Evolutionary conservation across 2,113 vertebrate species (phyloP).

Genomic region (Apistogramma diplotaenia): DNA sequence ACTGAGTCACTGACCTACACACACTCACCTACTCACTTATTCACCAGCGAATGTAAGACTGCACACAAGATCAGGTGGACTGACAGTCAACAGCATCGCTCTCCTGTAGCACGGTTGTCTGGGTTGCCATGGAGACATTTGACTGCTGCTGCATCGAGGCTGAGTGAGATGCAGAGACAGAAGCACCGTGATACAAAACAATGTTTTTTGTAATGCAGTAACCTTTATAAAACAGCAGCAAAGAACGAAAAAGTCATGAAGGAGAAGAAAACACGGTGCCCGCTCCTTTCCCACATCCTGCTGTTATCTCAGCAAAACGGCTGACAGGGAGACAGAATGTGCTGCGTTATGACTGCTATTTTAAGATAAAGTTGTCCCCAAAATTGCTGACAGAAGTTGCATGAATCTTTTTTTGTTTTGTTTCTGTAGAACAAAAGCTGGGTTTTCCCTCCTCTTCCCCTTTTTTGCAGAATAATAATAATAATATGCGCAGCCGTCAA

Average conservation of each 20-base stretch:
- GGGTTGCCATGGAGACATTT: slow-evolving; percentile 66
- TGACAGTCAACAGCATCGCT: slow-evolving; percentile 6
- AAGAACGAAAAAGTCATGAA: neutral
- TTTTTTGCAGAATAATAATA: too few relatives aligned
- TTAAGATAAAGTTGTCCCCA: slow-evolving; percentile 55
- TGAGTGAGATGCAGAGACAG: neutral
- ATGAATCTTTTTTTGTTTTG: neutral
- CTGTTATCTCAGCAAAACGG: slow-evolving; percentile 54
- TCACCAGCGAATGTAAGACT: neutral
- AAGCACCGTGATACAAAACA: neutral
- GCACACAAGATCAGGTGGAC: slow-evolving; percentile 30
- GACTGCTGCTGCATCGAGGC: slow-evolving; percentile 12
- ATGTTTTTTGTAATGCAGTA: neutral
- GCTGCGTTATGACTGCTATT: slow-evolving; percentile 40
- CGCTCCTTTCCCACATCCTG: neutral
- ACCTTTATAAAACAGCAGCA: neutral
- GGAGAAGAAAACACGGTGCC: slow-evolving; percentile 30
- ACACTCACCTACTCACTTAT: neutral
- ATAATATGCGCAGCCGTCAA: neutral
- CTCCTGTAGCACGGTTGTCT: neutral
- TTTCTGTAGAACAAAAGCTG: neutral
- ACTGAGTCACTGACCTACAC: slow-evolving; percentile 2
- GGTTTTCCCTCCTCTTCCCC: neutral
- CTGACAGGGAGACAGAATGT: slow-evolving; percentile 39
- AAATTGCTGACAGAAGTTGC: slow-evolving; percentile 32